Base-by-base conservation (phyloP, 2,113 vertebrate species). In the Donacobius atricapilla region DNA sequence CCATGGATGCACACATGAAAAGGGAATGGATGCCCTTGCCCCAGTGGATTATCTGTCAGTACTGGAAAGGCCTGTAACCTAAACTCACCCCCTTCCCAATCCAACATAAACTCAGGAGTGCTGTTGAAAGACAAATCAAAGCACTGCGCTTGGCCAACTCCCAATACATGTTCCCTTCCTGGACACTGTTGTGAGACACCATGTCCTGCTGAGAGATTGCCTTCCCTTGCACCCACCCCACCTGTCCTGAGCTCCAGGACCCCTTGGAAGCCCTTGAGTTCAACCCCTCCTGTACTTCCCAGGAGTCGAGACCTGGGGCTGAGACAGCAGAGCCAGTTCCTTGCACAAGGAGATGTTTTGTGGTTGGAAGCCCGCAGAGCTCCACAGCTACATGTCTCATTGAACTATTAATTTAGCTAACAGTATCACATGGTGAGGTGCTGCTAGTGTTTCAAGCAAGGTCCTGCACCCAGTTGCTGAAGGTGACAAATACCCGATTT, bases 121-220 rank as follows among this genome's bases (percentile, higher is more conserved):
- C 68, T 73, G 92, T 3, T 90, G 93, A 93, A 94, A 93, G 88
- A 89, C 58, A 90, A 87, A 91, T 68, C 81, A 91, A 96, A 94
- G 73, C 48, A 2, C 50, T 80, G 37, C 2, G 24, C 35, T 72
- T 63, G 68, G 93, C 75, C 82, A 80, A 2, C 39, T 90, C 91
- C 90, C 90, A 77, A 3, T 1, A 5, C 7, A 15, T 70, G 64
- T 95, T 63, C 87, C 71, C n/a, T 78, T 96, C 82, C 92, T 54
- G 75, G 58, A 25, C 0, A 2, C 69, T 76, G 75, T 6, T 76
- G n/a, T 14, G 66, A 40, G 54, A 73, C 71, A 85, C 7, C 20
- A 11, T 0, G 8, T 93, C 44, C 87, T 68, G 76, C 64, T 47
- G 66, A 85, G 86, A 69, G 63, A 73, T 47, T 37, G 7, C 24